These are phyloP conservation scores for Trachurus trachurus DNA, from an alignment of 2,797 vertebrate species.

Conservation along the genomic window DNA sequence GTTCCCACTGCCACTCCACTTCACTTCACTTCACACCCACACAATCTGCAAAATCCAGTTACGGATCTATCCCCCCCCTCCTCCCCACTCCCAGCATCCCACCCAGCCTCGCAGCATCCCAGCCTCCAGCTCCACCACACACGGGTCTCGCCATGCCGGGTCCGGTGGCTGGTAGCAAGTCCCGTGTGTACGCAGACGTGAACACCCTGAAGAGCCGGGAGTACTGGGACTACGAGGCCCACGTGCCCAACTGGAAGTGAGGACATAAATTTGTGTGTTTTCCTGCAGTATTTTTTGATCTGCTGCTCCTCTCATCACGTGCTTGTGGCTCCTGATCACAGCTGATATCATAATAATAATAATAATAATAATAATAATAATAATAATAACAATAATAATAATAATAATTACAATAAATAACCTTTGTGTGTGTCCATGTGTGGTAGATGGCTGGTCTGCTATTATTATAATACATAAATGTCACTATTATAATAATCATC, in stretches of 20 bases:
- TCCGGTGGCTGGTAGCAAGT: slow-evolving; percentile 96
- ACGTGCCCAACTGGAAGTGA: slow-evolving; percentile 98
- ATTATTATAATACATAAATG: slow-evolving; percentile 35
- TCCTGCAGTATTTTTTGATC: background rate
- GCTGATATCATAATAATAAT: background rate
- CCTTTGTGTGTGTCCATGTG: slow-evolving; percentile 5
- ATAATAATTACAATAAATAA: too few species aligned
- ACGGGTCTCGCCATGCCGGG: slow-evolving; percentile 96
- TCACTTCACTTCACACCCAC: slow-evolving; percentile 19
- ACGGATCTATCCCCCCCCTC: background rate
- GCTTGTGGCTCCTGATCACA: slow-evolving; percentile 25
- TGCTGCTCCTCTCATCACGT: slow-evolving; percentile 10
- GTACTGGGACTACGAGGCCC: slow-evolving; percentile 98
- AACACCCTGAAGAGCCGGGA: slow-evolving; percentile 98
- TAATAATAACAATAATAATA: too few species aligned
- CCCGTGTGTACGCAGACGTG: slow-evolving; percentile 97
- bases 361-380: too few species aligned
- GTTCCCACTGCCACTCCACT: background rate
- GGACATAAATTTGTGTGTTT: slow-evolving; percentile 49
- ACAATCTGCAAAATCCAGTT: slow-evolving; percentile 8
- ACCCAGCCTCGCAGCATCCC: slow-evolving; percentile 55
- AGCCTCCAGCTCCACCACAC: slow-evolving; percentile 58
- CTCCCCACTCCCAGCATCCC: background rate
- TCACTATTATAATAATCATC: background rate
- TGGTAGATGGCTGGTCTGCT: slow-evolving; percentile 52